phyloP scores from a whole-genome alignment of 2,797 vertebrate genomes.

The Gorsachius magnificus region DNA sequence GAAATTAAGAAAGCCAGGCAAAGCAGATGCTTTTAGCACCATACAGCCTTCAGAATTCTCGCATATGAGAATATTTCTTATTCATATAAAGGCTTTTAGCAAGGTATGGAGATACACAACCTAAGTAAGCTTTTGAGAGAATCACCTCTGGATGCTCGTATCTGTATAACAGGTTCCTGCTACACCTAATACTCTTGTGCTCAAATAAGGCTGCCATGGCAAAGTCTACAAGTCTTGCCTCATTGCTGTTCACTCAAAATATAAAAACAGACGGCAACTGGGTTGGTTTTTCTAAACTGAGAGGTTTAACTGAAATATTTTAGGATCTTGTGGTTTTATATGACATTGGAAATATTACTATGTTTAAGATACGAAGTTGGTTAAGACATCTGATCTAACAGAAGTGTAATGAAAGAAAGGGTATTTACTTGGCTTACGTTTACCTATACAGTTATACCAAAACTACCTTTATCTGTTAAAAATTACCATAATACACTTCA shows the following conservation, averaged over 20 bases:
- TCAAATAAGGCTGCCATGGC: not conserved
- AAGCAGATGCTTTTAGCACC: conserved; percentile 20
- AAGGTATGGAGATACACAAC: not conserved
- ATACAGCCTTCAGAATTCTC: not conserved
- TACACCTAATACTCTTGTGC: not conserved
- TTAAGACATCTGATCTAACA: not conserved
- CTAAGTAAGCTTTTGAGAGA: not conserved
- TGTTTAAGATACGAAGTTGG: not conserved
- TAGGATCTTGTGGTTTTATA: not conserved
- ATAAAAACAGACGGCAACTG: not conserved
- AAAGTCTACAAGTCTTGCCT: not conserved
- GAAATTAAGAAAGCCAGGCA: conserved; percentile 18
- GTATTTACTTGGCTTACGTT: not conserved
- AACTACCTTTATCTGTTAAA: not conserved
- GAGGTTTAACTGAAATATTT: not conserved
- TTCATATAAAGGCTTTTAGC: conserved; percentile 17
- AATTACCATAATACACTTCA: not conserved
- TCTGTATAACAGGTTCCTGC: not conserved
- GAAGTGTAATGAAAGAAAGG: not conserved
- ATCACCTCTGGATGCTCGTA: not conserved
- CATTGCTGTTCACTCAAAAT: not conserved
- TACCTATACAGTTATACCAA: not conserved
- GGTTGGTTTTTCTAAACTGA: not conserved
- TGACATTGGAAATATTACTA: not conserved
- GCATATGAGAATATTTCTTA: not conserved